Conservation (phyloP, 1,140 invertebrate species). For the Panagrolaimus sp. region DNA sequence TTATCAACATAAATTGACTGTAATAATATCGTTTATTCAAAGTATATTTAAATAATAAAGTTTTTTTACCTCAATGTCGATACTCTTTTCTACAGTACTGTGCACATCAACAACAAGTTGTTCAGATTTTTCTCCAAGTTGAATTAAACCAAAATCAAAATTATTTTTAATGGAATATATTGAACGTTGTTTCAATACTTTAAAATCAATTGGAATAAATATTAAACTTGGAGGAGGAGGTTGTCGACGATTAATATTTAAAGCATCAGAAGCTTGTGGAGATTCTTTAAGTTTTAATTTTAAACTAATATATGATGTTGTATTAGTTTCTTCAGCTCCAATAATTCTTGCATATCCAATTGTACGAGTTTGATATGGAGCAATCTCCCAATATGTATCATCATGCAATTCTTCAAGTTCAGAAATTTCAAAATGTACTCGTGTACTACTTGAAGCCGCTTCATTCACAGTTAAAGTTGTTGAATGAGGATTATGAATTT, state of each 20-base stretch:
- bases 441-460: constrained; percentile 84
- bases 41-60: too few relatives aligned
- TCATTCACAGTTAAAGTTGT: constrained; percentile 76
- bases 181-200: neutral
- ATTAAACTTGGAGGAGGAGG: neutral
- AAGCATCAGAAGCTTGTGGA: neutral
- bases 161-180: constrained; percentile 63
- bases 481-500: constrained; percentile 86
- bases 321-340: constrained; percentile 71
- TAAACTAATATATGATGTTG: constrained; percentile 71
- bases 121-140: constrained; percentile 63
- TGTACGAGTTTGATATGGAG: constrained; percentile 78
- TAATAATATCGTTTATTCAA: too few relatives aligned
- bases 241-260: neutral
- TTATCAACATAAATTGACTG: constrained; percentile 33
- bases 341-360: constrained; percentile 79
- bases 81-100: constrained; percentile 39
- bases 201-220: constrained; percentile 2
- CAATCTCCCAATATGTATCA: constrained; percentile 65
- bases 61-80: constrained; percentile 35
- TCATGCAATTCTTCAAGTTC: constrained; percentile 38
- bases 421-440: constrained; percentile 76
- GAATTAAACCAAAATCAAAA: constrained; percentile 75
- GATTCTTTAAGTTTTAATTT: neutral
- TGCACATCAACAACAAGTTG: constrained; percentile 47